Conservation (phyloP, 2,113 vertebrate species). For the Sphaerodactylus townsendi region DNA sequence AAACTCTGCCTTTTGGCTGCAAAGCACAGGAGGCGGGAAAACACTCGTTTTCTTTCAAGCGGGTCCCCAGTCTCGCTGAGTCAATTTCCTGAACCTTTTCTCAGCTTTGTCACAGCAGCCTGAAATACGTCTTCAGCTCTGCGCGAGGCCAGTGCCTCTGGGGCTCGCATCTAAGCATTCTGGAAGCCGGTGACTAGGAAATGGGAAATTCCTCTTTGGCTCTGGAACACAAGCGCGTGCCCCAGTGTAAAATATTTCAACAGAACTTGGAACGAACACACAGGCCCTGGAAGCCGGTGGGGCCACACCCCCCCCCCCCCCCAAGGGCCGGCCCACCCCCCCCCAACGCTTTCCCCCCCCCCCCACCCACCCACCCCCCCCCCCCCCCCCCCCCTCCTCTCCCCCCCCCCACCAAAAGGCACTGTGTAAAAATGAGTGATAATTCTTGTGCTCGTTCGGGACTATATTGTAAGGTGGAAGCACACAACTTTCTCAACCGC, state of each 20-base stretch:
- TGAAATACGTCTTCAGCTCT: neutral
- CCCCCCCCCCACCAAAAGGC: no score
- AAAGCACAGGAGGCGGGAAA: neutral
- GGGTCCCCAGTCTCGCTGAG: neutral
- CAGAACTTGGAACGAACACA: neutral
- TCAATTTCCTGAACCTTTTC: neutral
- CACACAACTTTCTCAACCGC: no score
- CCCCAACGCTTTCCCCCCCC: no score
- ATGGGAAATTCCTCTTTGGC: neutral
- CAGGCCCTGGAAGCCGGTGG: no score
- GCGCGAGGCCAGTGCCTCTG: neutral
- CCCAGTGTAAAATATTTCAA: neutral
- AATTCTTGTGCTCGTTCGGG: no score
- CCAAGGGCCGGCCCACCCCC: no score
- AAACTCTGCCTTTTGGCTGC: constrained; percentile 1
- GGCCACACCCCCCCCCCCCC: no score
- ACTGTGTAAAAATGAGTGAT: no score
- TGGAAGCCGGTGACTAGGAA: neutral
- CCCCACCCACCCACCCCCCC: no score
- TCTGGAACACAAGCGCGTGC: neutral
- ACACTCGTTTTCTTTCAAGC: constrained; percentile 21
- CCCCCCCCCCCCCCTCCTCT: no score
- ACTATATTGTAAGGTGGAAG: no score
- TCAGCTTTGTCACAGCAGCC: constrained; percentile 5
- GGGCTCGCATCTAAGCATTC: no score